Base-by-base conservation (phyloP, 2,797 vertebrate genomes). In the Peromyscus melanophrys region DNA sequence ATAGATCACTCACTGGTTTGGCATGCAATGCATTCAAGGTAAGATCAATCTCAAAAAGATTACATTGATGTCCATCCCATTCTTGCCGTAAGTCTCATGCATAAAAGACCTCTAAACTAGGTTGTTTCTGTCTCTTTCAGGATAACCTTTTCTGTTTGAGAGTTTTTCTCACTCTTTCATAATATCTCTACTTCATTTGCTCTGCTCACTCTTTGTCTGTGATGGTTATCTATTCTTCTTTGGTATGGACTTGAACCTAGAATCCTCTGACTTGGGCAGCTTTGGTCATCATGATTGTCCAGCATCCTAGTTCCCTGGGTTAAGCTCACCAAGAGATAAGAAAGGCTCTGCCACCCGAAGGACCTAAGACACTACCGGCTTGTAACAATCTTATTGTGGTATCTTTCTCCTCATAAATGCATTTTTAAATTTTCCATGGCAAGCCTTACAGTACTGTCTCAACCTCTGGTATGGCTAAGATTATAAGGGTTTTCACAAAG, bases 381-480 rank as follows among this genome's bases (percentile, higher is more conserved):
- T 52, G 12, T 67, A 49, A 37, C n/a, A 40, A 73, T 87, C n/a
- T 89, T 59, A 23, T 34, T 65, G 89, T 89, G 71, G 27, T 63
- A 16, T 65, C 96, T 97, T 97, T 82, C 75, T 97, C 52, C 27
- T 63, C 13, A 86, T 17, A 78, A 19, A 40, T 75, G 23, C 2
- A 85, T 96, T 98, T 96, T 98, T 84, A 61, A 96, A 93, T 89
- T 92, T 97, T 93, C 14, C 4, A 10, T 93, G 13, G 14, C 2
- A n/a, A 86, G 31, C 10, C 21, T 69, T 85, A 85, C 5, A 46
- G 7, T 25, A 16, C 34, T 25, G 13, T 69, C 43, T n/a, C 46
- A 69, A 25, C 4, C 61, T 69, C 21, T 69, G 83, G 63, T n/a
- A 27, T 25, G 83, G 63, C 83, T 52, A 69, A 85, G 29, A 85